Conservation (phyloP, 2,797 vertebrate species). For the Podarcis lilfordi region DNA sequence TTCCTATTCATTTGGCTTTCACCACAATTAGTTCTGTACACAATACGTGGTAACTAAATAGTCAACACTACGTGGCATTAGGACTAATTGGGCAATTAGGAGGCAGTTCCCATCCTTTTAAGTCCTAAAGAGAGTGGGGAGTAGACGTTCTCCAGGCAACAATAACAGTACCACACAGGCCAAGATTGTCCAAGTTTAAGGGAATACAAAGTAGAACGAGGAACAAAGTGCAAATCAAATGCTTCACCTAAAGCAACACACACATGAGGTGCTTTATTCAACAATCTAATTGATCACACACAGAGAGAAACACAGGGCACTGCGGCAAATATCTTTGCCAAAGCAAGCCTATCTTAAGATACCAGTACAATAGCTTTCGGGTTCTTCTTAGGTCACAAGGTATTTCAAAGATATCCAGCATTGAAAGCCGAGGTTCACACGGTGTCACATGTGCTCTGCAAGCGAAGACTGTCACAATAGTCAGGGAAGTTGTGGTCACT, state of each 20-base stretch:
- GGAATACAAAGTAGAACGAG: constrained; percentile 71
- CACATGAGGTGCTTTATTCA: constrained; percentile 52
- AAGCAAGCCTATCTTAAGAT: rapidly evolving
- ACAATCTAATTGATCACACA: constrained; percentile 56
- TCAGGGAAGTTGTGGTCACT: too few relatives aligned
- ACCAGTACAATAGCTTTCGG: rapidly evolving
- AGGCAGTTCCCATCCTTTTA: constrained; percentile 97
- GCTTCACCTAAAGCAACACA: constrained; percentile 36
- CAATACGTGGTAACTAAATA: constrained; percentile 86
- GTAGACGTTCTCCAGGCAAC: constrained; percentile 85
- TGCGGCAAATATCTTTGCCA: rapidly evolving
- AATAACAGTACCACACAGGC: constrained; percentile 76
- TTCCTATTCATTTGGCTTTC: constrained; percentile 99
- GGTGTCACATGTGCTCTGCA: neutral
- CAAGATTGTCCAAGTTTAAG: constrained; percentile 71
- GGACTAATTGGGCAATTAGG: constrained; percentile 99
- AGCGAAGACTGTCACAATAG: neutral
- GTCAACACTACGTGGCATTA: constrained; percentile 92
- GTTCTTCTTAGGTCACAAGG: neutral
- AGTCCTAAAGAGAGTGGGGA: constrained; percentile 88
- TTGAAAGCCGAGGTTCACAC: neutral
- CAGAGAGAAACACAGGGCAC: rapidly evolving
- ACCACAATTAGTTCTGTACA: constrained; percentile 97
- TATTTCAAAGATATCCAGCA: neutral
- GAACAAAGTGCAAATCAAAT: constrained; percentile 65